Evolutionary conservation across 2,797 vertebrate species (phyloP), one percentile per base, ranked within the genome.

Genomic region (Pangasius krempfi): DNA sequence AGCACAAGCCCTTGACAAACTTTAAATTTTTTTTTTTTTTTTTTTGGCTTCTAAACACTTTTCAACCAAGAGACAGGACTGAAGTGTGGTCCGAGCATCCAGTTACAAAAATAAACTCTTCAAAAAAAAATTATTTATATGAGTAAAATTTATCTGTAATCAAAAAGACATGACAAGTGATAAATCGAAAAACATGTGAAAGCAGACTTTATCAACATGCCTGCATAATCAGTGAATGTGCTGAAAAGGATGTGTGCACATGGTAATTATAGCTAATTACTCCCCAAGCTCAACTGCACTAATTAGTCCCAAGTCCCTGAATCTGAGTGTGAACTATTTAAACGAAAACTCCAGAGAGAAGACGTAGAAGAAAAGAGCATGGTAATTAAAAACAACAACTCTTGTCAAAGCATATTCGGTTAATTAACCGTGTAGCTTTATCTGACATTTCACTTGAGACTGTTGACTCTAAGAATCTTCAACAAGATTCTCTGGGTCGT

Each of bases 201-300:
- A 25, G 20, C 56, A 4, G 56, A 81, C 50, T 58, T 80, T 12
- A 58, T 80, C 52, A 56, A 58, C 14, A 33, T 30, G 54, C 18
- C 54, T 40, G 33, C 5, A 62, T 40, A 27, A 60, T 60, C 56
- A 82, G 20, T 25, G 33, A 62, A 14, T 52, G 22, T 16, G 18
- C 54, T 56, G 0, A 30, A 80, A 37, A 27, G 22, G 50, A 82
- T 33, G 12, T 82, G 66, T 30, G 8, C 50, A 40, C 33, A 33
- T 75, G 87, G 40, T 83, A 88, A 88, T 88, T 84, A 37, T 18
- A 12, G n/a, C 7, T 88, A 88, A 88, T 88, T 84, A 64, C 44
- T 50, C 80, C 62, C 80, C 40, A 1, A 83, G 79, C 44, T 73
- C 33, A 10, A 54, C 25, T 30, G 27, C 37, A n/a, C 54, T 73